Evolutionary conservation across 2,888 invertebrate genomes (phyloP).

Genomic region (Lycaena phlaeas): DNA sequence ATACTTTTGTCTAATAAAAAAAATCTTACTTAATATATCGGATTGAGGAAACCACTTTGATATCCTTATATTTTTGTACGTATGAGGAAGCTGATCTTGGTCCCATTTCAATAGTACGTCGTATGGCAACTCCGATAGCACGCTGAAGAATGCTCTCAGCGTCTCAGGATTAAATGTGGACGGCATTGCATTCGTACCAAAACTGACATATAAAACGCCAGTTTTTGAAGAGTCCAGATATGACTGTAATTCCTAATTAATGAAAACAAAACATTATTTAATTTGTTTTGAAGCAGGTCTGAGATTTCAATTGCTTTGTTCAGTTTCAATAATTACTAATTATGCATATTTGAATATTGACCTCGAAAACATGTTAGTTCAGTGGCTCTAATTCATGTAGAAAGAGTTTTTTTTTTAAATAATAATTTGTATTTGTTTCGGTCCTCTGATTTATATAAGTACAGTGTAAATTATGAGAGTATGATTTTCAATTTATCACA

Average conservation of each 20-base stretch:
- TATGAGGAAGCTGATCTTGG: constrained; percentile 30
- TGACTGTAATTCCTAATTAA: constrained; percentile 31
- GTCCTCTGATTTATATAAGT: no score
- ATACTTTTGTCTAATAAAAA: no score
- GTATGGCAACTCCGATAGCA: constrained; percentile 35
- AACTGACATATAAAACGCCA: constrained; percentile 41
- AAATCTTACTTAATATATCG: constrained; percentile 34
- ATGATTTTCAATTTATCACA: no score
- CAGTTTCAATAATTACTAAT: no score
- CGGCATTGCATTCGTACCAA: constrained; percentile 35
- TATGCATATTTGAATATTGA: no score
- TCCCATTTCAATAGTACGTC: constrained; percentile 46
- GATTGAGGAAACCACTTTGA: constrained; percentile 44
- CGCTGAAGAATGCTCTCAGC: constrained; percentile 27
- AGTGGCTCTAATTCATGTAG: no score
- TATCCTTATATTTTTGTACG: constrained; percentile 33
- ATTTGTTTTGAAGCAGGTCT: no score
- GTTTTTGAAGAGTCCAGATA: constrained; percentile 34
- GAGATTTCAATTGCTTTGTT: no score
- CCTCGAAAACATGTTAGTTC: neutral
- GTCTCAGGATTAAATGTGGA: constrained; percentile 22
- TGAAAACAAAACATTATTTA: constrained; percentile 18
- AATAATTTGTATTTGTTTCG: no score
- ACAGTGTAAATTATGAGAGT: no score
- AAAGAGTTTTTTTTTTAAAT: no score